Conservation (phyloP, 2,888 invertebrate species). For the Leptinotarsa haldemani region DNA sequence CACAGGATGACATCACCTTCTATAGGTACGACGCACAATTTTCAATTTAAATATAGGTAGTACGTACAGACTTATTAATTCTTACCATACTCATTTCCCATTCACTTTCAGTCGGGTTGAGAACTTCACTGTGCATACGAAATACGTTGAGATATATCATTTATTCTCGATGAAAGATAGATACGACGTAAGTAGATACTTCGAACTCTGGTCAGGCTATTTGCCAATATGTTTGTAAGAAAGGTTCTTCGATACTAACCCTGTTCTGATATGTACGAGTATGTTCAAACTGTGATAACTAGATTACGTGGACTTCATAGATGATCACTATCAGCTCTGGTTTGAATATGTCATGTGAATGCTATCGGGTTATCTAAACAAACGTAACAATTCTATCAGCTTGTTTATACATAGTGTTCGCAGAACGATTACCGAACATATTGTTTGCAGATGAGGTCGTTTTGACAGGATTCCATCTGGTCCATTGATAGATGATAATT, state of each 20-base stretch:
- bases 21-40: not conserved
- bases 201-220: not conserved
- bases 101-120: not conserved
- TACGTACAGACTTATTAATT: constrained; percentile 1
- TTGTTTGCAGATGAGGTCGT: not conserved
- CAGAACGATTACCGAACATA: not conserved
- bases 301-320: not conserved
- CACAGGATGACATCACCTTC: constrained; percentile 9
- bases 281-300: not conserved
- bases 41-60: not conserved
- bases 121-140: not conserved
- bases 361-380: constrained; percentile 15
- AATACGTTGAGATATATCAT: not conserved
- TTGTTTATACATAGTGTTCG: not conserved
- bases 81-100: constrained; percentile 24
- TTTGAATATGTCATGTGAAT: constrained; percentile 4
- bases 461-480: too few relatives aligned
- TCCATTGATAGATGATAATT: too few relatives aligned
- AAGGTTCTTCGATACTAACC: not conserved
- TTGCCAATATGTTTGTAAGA: not conserved
- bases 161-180: not conserved
- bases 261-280: not conserved
- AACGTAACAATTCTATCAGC: not conserved
- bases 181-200: not conserved
- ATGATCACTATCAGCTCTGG: constrained; percentile 3